Evolutionary conservation across 2,113 vertebrate species (phyloP), one percentile per base, ranked within the genome.

Genomic region (Sorex fumeus): DNA sequence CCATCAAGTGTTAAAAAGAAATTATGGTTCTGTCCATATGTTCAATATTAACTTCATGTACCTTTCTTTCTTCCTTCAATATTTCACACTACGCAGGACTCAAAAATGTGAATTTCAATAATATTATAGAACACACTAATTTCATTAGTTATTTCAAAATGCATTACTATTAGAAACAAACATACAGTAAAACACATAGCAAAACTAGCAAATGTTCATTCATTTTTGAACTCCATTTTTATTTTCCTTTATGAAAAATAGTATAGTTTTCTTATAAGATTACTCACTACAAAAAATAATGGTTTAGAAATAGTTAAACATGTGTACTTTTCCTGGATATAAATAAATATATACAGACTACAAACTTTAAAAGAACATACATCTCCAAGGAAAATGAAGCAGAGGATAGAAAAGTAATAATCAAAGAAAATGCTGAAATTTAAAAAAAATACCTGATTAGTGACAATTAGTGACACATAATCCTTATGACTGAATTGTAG

Each of bases 381-480:
- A 92, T 64, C 30, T 50, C 32, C 34, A 85, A 88, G 45, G 67
- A 90, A 88, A 88, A 92, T 28, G n/a, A 15, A 83, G 4, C 70
- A 77, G 36, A 92, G 25, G 27, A 45, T 1, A 78, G 34, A 67
- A 64, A 95, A 84, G 88, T n/a, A 70, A 60, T 94, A 88, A 88
- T 47, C 28, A 87, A 72, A 34, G 27, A 91, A 88, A 76, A 78
- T 36, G 0, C 4, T 67, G 13, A 91, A 84, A 53, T 18, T 90
- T 25, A 74, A 76, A 85, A 76, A n/a, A 89, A 93, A 81, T 97
- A 97, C 96, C 96, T 96, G 92, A 78, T 87, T 15, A 85, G 36
- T 62, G 88, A 90, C 93, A 94, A 50, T 71, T 47, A 95, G 62
- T 40, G 60, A 60, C 91, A 88, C 36, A 95, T 76, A 82, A 80